A percentile compares a stretch with the other conserved stretches of the same genome.
Conservation (phyloP, 1,140 invertebrate genomes). For the Drosophila kanapiae region DNA sequence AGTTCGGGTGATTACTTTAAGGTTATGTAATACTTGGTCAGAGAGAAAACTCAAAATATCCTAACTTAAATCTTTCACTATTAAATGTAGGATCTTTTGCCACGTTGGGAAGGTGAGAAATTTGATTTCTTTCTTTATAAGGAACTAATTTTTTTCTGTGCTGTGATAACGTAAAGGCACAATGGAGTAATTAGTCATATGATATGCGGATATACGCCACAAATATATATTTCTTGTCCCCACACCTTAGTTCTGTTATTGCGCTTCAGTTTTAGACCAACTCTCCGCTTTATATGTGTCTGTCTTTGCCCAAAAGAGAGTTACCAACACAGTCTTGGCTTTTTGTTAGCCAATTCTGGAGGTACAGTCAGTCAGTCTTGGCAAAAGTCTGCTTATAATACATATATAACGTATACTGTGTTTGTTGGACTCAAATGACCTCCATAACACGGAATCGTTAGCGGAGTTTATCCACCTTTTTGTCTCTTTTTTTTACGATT, state of each 20-base stretch:
- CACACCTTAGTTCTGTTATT: slow-evolving; percentile 49
- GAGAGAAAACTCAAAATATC: too few species aligned
- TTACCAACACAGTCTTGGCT: slow-evolving; percentile 4
- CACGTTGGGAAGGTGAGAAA: too few species aligned
- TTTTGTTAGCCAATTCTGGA: slow-evolving; percentile 25
- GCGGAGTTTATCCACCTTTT: slow-evolving; percentile 46
- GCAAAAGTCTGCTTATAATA: slow-evolving; percentile 20
- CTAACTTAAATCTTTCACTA: too few species aligned
- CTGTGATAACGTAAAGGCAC: slow-evolving; percentile 20
- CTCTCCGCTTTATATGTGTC: slow-evolving; percentile 33
- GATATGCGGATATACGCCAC: slow-evolving; percentile 5
- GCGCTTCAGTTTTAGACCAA: slow-evolving; percentile 56
- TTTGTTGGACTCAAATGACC: slow-evolving; percentile 40
- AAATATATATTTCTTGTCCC: slow-evolving; percentile 1
- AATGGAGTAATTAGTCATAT: slow-evolving; percentile 54
- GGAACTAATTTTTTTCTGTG: neutral
- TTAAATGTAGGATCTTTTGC: too few species aligned
- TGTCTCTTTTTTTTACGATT: slow-evolving; percentile 27
- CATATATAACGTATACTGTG: neutral
- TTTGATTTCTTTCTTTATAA: neutral
- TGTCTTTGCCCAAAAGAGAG: slow-evolving; percentile 29
- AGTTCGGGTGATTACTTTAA: too few species aligned
- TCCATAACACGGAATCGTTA: slow-evolving; percentile 17
- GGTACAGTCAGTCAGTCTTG: slow-evolving; percentile 22
- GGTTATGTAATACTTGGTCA: too few species aligned